Percentiles rank a stretch among this genome's conserved stretches.
Evolutionary conservation across 2,113 vertebrate genomes (phyloP).

Genomic region (Lipophrys pholis): DNA sequence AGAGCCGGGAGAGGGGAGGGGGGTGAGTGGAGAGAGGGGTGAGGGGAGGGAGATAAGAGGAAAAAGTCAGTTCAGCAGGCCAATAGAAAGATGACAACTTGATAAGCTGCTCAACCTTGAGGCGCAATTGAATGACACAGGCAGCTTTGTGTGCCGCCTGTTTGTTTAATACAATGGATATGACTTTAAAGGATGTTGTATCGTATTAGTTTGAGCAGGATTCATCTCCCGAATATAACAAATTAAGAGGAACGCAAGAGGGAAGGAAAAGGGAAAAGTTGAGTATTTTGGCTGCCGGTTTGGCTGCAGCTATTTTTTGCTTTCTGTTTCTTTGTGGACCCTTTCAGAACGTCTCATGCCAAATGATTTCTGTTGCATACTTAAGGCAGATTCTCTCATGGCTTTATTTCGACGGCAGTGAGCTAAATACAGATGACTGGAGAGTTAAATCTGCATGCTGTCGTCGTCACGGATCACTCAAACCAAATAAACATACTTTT

Average conservation of each 20-base stretch:
- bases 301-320: constrained; percentile 29
- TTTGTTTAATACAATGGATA: background rate
- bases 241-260: background rate
- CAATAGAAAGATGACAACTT: constrained; percentile 59
- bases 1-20: background rate
- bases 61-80: constrained; percentile 52
- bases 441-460: background rate
- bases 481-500: background rate
- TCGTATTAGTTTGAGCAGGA: too few relatives aligned
- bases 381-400: constrained; percentile 7
- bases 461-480: background rate
- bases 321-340: constrained; percentile 24
- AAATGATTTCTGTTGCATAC: constrained; percentile 9
- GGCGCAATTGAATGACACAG: constrained; percentile 37
- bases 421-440: background rate
- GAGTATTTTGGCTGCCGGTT: constrained; percentile 20
- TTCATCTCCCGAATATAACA: background rate
- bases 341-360: constrained; percentile 7
- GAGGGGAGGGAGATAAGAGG: constrained; percentile 42
- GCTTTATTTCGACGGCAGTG: constrained; percentile 11
- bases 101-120: constrained; percentile 68
- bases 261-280: background rate
- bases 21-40: too few relatives aligned
- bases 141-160: constrained; percentile 17
- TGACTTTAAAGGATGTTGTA: too few relatives aligned